A percentile compares a stretch with the other conserved stretches of the same genome.
Conservation (phyloP, 1,140 invertebrate species). For the Nebria ingens region DNA sequence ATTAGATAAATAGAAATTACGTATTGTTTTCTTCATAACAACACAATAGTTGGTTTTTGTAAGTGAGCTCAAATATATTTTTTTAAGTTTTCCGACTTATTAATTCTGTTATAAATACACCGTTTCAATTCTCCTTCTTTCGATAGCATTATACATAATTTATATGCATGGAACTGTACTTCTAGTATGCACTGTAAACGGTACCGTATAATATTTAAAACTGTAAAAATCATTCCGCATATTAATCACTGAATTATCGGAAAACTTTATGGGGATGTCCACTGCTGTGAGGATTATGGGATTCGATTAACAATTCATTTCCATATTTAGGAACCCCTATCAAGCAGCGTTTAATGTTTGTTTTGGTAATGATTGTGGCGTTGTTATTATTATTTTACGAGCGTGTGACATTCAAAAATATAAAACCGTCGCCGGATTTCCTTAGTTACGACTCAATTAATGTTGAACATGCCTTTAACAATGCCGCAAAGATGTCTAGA, state of each 20-base stretch:
- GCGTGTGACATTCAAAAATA: conserved; percentile 2
- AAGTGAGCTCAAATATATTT: no score
- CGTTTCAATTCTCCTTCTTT: no score
- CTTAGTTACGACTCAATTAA: conserved; percentile 8
- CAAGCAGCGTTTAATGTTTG: not conserved
- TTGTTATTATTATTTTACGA: conserved; percentile 5
- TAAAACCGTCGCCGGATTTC: not conserved
- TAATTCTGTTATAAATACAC: no score
- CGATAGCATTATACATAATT: no score
- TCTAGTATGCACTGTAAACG: no score
- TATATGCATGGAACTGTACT: no score
- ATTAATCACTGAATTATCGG: not conserved
- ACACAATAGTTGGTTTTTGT: no score
- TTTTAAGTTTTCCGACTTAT: no score
- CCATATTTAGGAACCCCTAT: no score
- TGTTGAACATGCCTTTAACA: conserved; percentile 1
- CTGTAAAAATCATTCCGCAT: not conserved
- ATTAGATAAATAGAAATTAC: no score
- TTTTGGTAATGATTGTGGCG: not conserved
- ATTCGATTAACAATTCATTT: not conserved
- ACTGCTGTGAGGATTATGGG: not conserved
- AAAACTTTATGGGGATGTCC: not conserved
- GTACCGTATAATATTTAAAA: no score
- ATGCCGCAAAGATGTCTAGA: not conserved
- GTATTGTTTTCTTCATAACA: no score